phyloP scores from a whole-genome alignment of 2,888 invertebrate genomes.

The Eupithecia subumbrata region DNA sequence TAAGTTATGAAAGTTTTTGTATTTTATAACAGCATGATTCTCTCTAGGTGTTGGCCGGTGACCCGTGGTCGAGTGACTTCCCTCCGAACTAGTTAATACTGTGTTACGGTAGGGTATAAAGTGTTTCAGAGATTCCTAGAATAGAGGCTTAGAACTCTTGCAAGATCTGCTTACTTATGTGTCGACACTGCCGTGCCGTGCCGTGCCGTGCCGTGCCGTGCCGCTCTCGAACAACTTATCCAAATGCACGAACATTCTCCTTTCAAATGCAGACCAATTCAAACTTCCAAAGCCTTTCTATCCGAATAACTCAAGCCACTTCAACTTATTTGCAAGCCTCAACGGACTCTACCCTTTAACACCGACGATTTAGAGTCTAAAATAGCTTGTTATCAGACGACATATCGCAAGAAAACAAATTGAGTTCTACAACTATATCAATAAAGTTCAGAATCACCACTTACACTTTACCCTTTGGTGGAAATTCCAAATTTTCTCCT shows the following conservation, averaged over 20 bases:
- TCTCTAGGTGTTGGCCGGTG: too few species aligned
- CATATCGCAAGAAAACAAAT: constrained; percentile 26
- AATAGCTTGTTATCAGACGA: constrained; percentile 22
- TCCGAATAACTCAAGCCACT: constrained; percentile 35
- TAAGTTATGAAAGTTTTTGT: too few species aligned
- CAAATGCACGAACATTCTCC: constrained; percentile 29
- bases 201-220: constrained; percentile 10
- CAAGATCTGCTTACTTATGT: not conserved
- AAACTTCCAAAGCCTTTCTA: constrained; percentile 33
- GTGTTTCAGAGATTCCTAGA: not conserved
- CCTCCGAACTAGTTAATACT: too few species aligned
- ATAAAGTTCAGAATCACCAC: constrained; percentile 39
- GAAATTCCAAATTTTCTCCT: constrained; percentile 42
- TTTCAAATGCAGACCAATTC: constrained; percentile 39
- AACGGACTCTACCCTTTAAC: constrained; percentile 24
- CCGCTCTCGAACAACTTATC: constrained; percentile 26
- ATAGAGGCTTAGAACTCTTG: not conserved
- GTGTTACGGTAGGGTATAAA: too few species aligned
- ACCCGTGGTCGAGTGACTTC: too few species aligned
- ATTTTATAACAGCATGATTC: too few species aligned
- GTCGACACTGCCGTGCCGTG: constrained; percentile 9
- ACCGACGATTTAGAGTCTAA: constrained; percentile 20
- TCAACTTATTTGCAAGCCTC: constrained; percentile 22
- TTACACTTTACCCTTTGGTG: constrained; percentile 38
- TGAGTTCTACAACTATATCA: constrained; percentile 24